Evolutionary conservation across 2,888 invertebrate genomes (phyloP).

Genomic region (Phanerotoma sp.): DNA sequence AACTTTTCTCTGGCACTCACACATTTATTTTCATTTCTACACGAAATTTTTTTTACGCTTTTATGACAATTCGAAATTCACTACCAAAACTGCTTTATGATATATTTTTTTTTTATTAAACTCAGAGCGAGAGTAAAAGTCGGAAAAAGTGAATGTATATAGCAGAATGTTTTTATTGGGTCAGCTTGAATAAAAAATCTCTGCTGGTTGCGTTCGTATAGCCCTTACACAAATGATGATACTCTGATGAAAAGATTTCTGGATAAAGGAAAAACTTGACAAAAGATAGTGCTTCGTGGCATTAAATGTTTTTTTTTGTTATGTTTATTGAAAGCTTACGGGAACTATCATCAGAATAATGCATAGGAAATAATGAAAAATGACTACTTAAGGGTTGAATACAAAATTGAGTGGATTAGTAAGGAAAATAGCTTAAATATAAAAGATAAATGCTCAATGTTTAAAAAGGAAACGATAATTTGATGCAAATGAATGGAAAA

Average conservation of each 20-base stretch:
- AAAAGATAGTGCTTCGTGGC: constrained; percentile 29
- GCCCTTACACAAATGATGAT: constrained; percentile 1
- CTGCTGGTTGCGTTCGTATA: background rate
- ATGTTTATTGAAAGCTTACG: background rate
- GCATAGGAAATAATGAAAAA: background rate
- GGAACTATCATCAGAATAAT: background rate
- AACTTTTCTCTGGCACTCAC: background rate
- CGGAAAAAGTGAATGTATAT: background rate
- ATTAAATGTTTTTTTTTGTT: constrained; percentile 7
- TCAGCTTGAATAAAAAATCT: background rate
- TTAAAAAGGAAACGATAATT: no score
- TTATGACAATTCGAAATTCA: background rate
- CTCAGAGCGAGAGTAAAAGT: background rate
- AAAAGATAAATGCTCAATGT: no score
- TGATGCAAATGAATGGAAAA: no score
- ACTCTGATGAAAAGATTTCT: constrained; percentile 25
- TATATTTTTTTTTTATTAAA: background rate
- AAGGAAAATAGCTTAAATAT: no score
- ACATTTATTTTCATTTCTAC: background rate
- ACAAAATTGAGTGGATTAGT: no score
- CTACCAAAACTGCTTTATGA: background rate
- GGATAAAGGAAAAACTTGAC: constrained; percentile 35
- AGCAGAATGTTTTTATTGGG: background rate
- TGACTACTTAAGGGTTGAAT: background rate
- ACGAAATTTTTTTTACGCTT: background rate